phyloP scores from a whole-genome alignment of 1,140 invertebrate genomes.

The Apis dorsata region DNA sequence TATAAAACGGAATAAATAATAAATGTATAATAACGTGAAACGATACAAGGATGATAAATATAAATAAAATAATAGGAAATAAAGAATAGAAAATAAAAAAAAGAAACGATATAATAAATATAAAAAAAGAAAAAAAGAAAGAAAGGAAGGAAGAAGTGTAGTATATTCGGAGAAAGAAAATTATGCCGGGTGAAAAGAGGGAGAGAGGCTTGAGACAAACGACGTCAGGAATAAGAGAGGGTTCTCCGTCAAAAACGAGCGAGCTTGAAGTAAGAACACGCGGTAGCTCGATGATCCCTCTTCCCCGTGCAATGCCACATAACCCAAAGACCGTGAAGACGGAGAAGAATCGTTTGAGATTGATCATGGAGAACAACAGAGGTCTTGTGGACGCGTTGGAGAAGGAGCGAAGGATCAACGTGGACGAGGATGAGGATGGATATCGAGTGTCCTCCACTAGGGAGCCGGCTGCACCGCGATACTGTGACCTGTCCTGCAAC shows the following conservation, averaged over 20 bases:
- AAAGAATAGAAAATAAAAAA: too few species aligned
- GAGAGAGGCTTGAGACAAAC: background rate
- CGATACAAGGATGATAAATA: background rate
- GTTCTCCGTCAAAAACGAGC: slow-evolving; percentile 17
- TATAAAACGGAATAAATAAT: too few species aligned
- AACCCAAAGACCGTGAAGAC: slow-evolving; percentile 71
- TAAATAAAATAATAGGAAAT: too few species aligned
- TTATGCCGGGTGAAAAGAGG: slow-evolving; percentile 50
- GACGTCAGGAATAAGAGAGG: background rate
- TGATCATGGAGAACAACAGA: slow-evolving; percentile 65
- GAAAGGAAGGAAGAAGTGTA: background rate
- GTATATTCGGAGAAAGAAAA: background rate
- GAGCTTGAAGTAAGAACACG: slow-evolving; percentile 28
- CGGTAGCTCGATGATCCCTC: slow-evolving; percentile 69
- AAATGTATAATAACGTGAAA: too few species aligned
- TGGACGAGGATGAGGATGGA: slow-evolving; percentile 29
- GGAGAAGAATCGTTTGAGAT: slow-evolving; percentile 70
- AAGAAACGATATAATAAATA: background rate
- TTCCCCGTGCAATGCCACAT: slow-evolving; percentile 59
- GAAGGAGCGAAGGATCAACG: slow-evolving; percentile 64
- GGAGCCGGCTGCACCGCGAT: slow-evolving; percentile 1
- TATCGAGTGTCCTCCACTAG: slow-evolving; percentile 19
- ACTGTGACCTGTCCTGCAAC: slow-evolving; percentile 9
- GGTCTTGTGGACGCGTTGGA: slow-evolving; percentile 43
- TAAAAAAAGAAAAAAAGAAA: background rate